Conservation (phyloP, 2,797 vertebrate genomes). For the Rhynchotus rufescens region DNA sequence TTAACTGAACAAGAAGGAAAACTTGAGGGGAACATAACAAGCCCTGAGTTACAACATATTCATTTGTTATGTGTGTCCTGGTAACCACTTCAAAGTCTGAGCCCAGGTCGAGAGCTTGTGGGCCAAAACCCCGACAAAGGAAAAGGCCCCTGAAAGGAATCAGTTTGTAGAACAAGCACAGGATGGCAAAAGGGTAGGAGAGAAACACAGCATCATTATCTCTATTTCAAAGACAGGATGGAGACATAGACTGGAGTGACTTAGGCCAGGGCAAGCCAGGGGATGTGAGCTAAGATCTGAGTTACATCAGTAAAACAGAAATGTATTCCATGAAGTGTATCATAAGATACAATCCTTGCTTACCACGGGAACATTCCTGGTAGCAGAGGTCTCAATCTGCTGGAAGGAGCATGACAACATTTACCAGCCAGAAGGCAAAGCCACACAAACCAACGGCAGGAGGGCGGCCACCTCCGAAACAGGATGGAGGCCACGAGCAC, state of each 20-base stretch:
- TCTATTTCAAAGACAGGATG: neutral
- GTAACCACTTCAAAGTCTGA: neutral
- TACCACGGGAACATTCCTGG: neutral
- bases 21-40: neutral
- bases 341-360: neutral
- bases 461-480: constrained; percentile 22
- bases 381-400: neutral
- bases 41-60: neutral
- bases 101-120: neutral
- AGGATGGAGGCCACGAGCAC: neutral
- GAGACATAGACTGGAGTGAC: neutral
- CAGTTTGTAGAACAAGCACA: neutral
- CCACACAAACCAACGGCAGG: neutral
- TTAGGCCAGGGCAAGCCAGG: neutral
- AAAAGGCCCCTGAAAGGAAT: neutral
- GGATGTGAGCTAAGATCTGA: neutral
- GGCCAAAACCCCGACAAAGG: neutral
- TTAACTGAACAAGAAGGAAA: constrained; percentile 18
- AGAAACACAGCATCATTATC: neutral
- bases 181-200: neutral
- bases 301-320: neutral
- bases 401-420: constrained; percentile 5
- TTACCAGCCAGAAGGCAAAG: constrained; percentile 14
- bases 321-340: neutral
- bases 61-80: neutral